Evolutionary conservation across 2,113 vertebrate species (phyloP).

Genomic region (Oreocharis arfaki): DNA sequence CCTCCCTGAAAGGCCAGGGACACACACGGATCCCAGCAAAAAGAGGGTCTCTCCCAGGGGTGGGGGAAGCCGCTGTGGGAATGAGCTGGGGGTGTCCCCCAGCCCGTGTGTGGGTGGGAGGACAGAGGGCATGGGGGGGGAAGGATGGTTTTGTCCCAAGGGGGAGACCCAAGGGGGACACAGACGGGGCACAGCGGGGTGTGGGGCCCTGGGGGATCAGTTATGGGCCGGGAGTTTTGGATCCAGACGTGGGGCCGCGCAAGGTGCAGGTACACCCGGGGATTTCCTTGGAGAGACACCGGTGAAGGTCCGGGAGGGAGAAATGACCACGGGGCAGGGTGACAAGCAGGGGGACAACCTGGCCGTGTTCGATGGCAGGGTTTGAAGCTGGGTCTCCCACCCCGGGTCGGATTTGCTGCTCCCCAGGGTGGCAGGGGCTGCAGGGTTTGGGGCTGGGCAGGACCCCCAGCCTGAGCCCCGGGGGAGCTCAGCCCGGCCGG

Average conservation of each 20-base stretch:
- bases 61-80: not conserved
- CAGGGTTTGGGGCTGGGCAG: not conserved
- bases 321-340: fast-evolving
- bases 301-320: not conserved
- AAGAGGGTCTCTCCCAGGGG: not conserved
- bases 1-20: not conserved
- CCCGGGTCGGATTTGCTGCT: not conserved
- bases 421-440: not conserved
- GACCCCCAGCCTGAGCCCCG: not conserved
- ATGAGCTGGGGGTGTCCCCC: not conserved
- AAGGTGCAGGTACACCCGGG: too few species aligned
- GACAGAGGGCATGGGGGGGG: fast-evolving
- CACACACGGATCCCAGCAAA: not conserved
- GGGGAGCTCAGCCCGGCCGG: not conserved
- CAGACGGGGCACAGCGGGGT: not conserved
- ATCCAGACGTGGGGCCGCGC: fast-evolving
- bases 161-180: fast-evolving
- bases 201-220: fast-evolving
- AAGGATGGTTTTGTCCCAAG: not conserved
- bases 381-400: not conserved
- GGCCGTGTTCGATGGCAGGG: not conserved
- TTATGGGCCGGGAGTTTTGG: not conserved
- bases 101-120: fast-evolving
- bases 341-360: not conserved
- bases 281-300: not conserved